Evolutionary conservation across 2,113 vertebrate genomes (phyloP).

Genomic region (Vimba vimba): DNA sequence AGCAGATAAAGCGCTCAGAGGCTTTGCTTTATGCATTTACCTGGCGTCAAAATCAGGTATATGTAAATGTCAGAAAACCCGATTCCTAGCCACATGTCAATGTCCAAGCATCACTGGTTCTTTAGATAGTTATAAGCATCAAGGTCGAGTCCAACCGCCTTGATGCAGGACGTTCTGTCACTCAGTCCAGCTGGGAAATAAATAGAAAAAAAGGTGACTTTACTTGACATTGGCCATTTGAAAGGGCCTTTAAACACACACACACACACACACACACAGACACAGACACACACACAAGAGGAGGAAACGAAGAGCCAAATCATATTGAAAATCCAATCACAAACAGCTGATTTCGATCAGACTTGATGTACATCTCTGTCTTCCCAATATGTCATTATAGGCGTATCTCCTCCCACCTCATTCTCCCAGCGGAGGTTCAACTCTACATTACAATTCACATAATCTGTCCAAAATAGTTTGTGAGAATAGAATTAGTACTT

Average conservation of each 20-base stretch:
- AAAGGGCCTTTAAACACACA: background rate
- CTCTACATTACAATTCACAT: background rate
- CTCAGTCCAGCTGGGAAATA: no score
- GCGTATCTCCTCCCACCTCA: background rate
- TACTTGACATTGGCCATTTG: background rate
- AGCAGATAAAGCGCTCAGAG: no score
- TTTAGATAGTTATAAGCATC: no score
- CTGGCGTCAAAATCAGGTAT: no score
- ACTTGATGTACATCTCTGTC: background rate
- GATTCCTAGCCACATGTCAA: no score
- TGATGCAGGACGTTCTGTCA: no score
- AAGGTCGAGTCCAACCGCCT: no score
- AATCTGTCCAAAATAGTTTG: background rate
- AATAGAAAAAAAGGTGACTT: no score
- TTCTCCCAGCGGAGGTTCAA: background rate
- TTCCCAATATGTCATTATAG: background rate
- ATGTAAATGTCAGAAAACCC: no score
- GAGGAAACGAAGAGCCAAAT: no score
- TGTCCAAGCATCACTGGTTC: no score
- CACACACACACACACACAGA: background rate
- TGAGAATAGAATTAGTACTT: background rate
- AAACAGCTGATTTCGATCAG: background rate
- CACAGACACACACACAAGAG: background rate
- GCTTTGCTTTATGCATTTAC: no score
- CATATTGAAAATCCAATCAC: constrained; percentile 11